Percentiles rank a stretch among this genome's conserved stretches.
phyloP scores from a whole-genome alignment of 2,888 invertebrate genomes.

The Eudemis profundana region DNA sequence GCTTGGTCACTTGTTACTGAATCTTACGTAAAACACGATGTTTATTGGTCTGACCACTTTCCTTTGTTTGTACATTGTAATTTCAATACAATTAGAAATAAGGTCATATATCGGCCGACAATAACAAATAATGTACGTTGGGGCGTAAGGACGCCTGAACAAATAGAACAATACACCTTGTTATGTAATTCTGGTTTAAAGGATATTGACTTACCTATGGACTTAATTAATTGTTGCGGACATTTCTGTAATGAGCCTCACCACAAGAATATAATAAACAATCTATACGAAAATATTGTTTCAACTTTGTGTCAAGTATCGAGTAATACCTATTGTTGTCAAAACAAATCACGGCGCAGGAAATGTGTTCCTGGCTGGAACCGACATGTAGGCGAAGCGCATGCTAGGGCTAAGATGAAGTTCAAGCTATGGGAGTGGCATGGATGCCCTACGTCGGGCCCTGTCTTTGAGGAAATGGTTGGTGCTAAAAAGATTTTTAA shows the following conservation, averaged over 20 bases:
- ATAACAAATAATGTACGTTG: conserved; percentile 12
- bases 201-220: conserved; percentile 8
- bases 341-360: no score
- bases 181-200: conserved; percentile 9
- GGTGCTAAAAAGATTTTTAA: background rate
- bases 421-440: no score
- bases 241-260: conserved; percentile 11
- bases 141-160: background rate
- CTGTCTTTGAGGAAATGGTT: no score
- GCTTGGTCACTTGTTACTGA: no score
- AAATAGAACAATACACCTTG: conserved; percentile 35
- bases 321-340: no score
- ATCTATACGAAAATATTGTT: conserved; percentile 1
- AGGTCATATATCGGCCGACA: background rate
- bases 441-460: no score
- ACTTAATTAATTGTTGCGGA: conserved; percentile 5
- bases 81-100: background rate
- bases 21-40: no score
- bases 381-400: no score
- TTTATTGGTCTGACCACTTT: no score
- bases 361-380: no score
- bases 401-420: no score
- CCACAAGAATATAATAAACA: conserved; percentile 2
- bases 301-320: background rate
- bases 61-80: no score